Base-by-base conservation (phyloP, 2,888 invertebrate genomes). In the Nebria salina region DNA sequence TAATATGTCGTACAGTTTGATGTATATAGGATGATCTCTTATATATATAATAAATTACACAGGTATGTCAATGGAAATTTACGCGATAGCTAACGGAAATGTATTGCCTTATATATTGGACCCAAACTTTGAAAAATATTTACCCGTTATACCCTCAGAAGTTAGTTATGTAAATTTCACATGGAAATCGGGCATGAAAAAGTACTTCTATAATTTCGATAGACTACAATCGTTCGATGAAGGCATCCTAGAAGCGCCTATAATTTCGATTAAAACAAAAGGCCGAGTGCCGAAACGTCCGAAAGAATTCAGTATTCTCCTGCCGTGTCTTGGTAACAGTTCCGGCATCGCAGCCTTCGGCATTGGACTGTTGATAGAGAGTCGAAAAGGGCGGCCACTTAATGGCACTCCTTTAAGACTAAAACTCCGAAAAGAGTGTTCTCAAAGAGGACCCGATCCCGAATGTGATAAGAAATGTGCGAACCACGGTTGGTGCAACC, bases 111-210 rank as follows among this genome's bases (percentile, higher is more conserved):
- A 97, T 89, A 94, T 98, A 79, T 90, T 95, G 84, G 97, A 97
- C 87, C 97, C 97, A 1, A 95, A 96, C 87, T 95, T 98, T 87
- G 97, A 97, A 85, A 95, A 94, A 86, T 95, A 96, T 87, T 90
- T 98, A 84, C 97, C 97, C 72, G 93, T 96, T 81, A 97, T 98
- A 86, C 98, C 98, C 1, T 95, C 97, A 5, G 97, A 98, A 90
- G 96, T 98, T 34, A 94, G 95, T 83, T 94, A 94, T 87, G 96
- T 97, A 1, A 97, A 97, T 89, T 97, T 97, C 87, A 97, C 97
- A 72, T 97, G 97, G 97, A 94, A 94, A 86, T 94, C 96, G 0
- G 95, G 95, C 20, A 90, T 91, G 84, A 94, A 94, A 88, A 94
- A 94, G 87, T 94, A 94, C 87, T 96, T 96, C 88, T 97, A 97